Evolutionary conservation across 2,888 invertebrate genomes (phyloP), one percentile per base, ranked within the genome.

Genomic region (Mamestra brassicae): DNA sequence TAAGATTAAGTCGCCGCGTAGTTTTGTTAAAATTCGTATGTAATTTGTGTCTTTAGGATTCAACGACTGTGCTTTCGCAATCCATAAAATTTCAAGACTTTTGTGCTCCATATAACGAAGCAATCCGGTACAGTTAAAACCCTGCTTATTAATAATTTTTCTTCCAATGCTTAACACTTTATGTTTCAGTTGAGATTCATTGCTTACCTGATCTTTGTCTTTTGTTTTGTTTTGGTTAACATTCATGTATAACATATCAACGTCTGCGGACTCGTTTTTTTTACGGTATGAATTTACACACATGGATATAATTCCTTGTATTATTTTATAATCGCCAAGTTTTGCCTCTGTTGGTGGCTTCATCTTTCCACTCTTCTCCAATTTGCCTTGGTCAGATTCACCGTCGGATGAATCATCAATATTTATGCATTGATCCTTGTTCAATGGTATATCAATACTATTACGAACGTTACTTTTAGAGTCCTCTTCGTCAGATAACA

Each of bases 141-240:
- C 90, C 65, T 89, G 88, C 80, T 89, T 92, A 82, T 91, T 92
- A 69, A 96, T 91, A 45, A 93, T 87, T 90, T 96, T 96, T 77
- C 92, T 89, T 66, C 96, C 96, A 68, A 96, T 92, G 85, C 94
- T 95, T 85, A 95, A 89, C 61, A 96, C 81, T 90, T 95, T 96
- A 75, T 92, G 94, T 89, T 93, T 93, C 11, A 96, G 81, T 73
- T 91, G 90, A 69, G 89, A 88, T 79, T 93, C 90, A 72, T 84
- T 83, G 71, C 83, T 84, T 42, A 68, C 36, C 42, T 63, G 64
- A 64, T 45, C 55, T 63, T 74, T 63, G 42, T 85, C 60, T 78
- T 81, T 68, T 60, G 84, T 80, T 83, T 83, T 71, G 11, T 52
- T 68, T 57, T 62, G 72, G 17, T 58, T 57, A 10, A 52, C 58